A percentile compares a stretch with the other conserved stretches of the same genome.
Conservation (phyloP, 30 jellyfish, hydroid and myxozoan species). For the Rhopilema esculentum region DNA sequence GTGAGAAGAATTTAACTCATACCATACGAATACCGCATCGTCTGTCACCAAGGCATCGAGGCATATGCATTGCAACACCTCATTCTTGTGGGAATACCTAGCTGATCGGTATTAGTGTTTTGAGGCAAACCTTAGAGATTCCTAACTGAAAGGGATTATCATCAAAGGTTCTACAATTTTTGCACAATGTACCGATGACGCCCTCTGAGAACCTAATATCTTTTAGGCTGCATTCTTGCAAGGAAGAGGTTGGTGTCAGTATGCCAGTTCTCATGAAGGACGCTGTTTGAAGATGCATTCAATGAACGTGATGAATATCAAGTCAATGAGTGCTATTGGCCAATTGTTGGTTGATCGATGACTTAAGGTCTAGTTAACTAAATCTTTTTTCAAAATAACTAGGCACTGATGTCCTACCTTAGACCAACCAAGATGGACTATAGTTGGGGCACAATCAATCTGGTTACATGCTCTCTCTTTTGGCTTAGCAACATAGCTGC, state of each 20-base stretch:
- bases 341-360: too few species aligned
- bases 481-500: constrained; percentile 35
- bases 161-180: not conserved
- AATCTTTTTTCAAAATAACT: too few species aligned
- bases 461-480: constrained; percentile 22
- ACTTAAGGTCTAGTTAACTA: too few species aligned
- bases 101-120: not conserved
- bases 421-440: constrained; percentile 62
- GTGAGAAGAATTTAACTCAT: not conserved
- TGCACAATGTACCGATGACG: not conserved
- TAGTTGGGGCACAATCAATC: constrained; percentile 16
- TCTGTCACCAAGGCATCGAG: not conserved
- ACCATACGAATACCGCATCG: too few species aligned
- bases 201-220: not conserved
- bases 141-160: not conserved
- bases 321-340: too few species aligned
- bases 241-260: not conserved
- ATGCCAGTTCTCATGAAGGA: not conserved
- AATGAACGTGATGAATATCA: too few species aligned
- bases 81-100: not conserved
- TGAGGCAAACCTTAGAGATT: not conserved
- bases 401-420: constrained; percentile 26
- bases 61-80: not conserved
- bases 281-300: too few species aligned
- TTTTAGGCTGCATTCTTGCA: not conserved